Percentiles rank a stretch among this genome's conserved stretches.
phyloP scores from a whole-genome alignment of 2,797 vertebrate species.

The Mormyrus hasselquistii region DNA sequence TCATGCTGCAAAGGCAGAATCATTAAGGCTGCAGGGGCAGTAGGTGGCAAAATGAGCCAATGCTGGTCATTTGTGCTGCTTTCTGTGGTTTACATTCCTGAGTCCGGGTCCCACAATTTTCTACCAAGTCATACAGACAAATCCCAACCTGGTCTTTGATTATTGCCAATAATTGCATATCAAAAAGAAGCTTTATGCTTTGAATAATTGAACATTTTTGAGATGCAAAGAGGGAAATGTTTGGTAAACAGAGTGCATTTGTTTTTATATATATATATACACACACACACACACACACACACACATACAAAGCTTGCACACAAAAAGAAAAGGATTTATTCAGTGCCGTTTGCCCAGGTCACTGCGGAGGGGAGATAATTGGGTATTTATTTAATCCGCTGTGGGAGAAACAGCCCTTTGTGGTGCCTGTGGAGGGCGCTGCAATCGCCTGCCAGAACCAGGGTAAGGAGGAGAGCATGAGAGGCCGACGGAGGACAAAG shows the following conservation, averaged over 20 bases:
- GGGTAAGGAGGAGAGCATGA: neutral
- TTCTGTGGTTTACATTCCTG: neutral
- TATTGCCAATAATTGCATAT: neutral
- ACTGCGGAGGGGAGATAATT: constrained; percentile 15
- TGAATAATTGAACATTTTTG: neutral
- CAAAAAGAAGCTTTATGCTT: neutral
- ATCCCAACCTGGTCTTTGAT: neutral
- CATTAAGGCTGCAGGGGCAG: neutral
- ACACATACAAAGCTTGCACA: neutral
- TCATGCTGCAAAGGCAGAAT: neutral
- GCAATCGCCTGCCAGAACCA: neutral
- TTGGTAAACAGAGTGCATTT: neutral
- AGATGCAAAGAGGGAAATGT: neutral
- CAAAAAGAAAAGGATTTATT: constrained; percentile 11
- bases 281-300: no score
- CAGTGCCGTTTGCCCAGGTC: neutral
- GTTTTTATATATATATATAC: neutral
- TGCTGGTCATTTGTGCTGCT: neutral
- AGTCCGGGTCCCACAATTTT: neutral
- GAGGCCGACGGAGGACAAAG: neutral
- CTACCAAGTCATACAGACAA: neutral
- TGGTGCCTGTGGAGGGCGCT: neutral
- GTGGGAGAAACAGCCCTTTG: neutral
- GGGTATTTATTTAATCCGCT: constrained; percentile 6
- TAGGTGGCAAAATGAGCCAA: neutral